These are phyloP conservation scores for Oryzias melastigma DNA, from an alignment of 2,113 vertebrate species.

Conservation along the genomic window DNA sequence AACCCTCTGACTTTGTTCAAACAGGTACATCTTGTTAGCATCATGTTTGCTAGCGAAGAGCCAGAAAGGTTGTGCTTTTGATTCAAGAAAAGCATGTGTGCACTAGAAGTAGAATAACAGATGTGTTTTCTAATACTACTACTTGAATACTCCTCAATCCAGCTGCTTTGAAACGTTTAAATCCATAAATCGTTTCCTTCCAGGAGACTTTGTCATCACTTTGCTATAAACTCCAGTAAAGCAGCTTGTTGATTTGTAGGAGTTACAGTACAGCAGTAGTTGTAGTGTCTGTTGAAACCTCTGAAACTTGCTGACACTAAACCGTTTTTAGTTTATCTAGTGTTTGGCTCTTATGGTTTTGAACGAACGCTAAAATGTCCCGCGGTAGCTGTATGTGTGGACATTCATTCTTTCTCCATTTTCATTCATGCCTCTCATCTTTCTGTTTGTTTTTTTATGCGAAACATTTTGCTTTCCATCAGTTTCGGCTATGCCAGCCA, in stretches of 20 bases:
- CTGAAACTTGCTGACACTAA: not conserved
- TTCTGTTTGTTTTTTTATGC: constrained; percentile 9
- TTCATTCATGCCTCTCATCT: constrained; percentile 23
- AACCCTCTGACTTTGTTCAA: constrained; percentile 12
- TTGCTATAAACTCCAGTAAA: too few relatives aligned
- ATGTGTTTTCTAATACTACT: too few relatives aligned
- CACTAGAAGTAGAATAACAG: too few relatives aligned
- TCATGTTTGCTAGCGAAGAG: not conserved
- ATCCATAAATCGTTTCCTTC: not conserved
- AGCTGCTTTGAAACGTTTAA: not conserved
- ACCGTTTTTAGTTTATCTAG: too few relatives aligned
- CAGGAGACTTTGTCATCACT: too few relatives aligned
- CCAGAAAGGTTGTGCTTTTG: not conserved
- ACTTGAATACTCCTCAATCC: too few relatives aligned
- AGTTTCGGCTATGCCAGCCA: constrained; percentile 18
- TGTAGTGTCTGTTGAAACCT: not conserved
- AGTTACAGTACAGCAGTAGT: not conserved
- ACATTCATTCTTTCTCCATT: constrained; percentile 17
- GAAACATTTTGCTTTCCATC: constrained; percentile 2
- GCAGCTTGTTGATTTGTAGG: not conserved
- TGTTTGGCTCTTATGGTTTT: too few relatives aligned
- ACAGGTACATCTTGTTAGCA: constrained; percentile 32
- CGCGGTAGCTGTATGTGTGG: not conserved
- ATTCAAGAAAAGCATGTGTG: not conserved
- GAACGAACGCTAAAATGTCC: too few relatives aligned